phyloP scores from a whole-genome alignment of 2,113 vertebrate species.

The Pimephales promelas region DNA sequence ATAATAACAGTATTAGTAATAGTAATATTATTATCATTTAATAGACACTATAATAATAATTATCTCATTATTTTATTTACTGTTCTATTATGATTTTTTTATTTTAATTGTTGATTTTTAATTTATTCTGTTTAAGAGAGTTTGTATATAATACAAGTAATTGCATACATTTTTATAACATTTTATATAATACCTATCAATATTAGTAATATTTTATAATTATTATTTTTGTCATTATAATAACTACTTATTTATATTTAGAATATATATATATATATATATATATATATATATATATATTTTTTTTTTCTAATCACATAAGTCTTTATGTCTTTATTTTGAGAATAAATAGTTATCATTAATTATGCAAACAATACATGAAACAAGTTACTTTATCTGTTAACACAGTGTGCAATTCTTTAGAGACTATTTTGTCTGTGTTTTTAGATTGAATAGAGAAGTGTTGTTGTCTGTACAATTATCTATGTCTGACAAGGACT shows the following conservation, averaged over 20 bases:
- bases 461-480: not conserved
- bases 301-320: too few relatives aligned
- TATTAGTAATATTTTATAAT: too few relatives aligned
- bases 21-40: not conserved
- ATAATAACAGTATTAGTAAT: not conserved
- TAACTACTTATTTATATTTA: not conserved
- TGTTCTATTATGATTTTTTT: too few relatives aligned
- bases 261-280: not conserved
- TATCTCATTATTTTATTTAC: too few relatives aligned
- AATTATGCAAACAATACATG: not conserved
- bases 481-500: not conserved
- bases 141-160: too few relatives aligned
- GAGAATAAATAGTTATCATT: not conserved
- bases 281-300: too few relatives aligned
- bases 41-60: not conserved
- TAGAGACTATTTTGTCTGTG: not conserved
- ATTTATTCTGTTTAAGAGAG: too few relatives aligned
- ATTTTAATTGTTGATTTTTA: too few relatives aligned
- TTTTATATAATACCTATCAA: too few relatives aligned
- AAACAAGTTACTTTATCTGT: not conserved
- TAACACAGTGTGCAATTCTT: not conserved
- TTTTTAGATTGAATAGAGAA: not conserved
- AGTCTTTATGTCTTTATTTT: too few relatives aligned
- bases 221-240: not conserved
- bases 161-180: too few relatives aligned